phyloP scores from a whole-genome alignment of 2,797 vertebrate genomes.

The Falco peregrinus region DNA sequence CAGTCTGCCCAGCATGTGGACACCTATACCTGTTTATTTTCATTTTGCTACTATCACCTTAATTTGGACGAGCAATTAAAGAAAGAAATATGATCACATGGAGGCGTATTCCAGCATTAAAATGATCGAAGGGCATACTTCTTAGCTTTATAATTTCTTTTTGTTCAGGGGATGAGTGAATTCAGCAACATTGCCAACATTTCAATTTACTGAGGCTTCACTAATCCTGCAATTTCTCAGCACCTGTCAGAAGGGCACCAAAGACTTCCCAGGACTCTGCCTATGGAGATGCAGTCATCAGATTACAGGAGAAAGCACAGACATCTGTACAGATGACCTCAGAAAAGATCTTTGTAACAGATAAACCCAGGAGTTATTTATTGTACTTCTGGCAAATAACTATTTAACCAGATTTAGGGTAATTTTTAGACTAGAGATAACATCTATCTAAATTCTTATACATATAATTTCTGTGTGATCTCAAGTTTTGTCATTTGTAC shows the following conservation, averaged over 20 bases:
- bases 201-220: slow-evolving; percentile 3
- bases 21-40: not conserved
- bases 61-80: not conserved
- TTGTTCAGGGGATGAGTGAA: not conserved
- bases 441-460: slow-evolving; percentile 42
- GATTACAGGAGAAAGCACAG: slow-evolving; percentile 44
- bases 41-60: not conserved
- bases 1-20: not conserved
- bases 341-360: slow-evolving; percentile 39
- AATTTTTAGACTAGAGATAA: slow-evolving; percentile 31
- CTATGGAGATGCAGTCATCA: slow-evolving; percentile 32
- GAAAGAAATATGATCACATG: not conserved
- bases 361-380: slow-evolving; percentile 60
- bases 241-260: slow-evolving; percentile 34
- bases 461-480: slow-evolving; percentile 48
- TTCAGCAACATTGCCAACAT: not conserved
- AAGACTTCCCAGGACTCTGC: slow-evolving; percentile 21
- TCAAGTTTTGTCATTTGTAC: slow-evolving; percentile 32
- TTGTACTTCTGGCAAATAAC: slow-evolving; percentile 30
- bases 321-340: slow-evolving; percentile 51
- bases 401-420: slow-evolving; percentile 42
- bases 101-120: not conserved
- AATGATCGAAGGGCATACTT: not conserved
- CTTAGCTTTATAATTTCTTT: slow-evolving; percentile 9
- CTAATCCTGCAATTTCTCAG: slow-evolving; percentile 42